These are phyloP conservation scores for Aratinga solstitialis DNA, from an alignment of 2,797 vertebrate genomes.

Conservation along the genomic window DNA sequence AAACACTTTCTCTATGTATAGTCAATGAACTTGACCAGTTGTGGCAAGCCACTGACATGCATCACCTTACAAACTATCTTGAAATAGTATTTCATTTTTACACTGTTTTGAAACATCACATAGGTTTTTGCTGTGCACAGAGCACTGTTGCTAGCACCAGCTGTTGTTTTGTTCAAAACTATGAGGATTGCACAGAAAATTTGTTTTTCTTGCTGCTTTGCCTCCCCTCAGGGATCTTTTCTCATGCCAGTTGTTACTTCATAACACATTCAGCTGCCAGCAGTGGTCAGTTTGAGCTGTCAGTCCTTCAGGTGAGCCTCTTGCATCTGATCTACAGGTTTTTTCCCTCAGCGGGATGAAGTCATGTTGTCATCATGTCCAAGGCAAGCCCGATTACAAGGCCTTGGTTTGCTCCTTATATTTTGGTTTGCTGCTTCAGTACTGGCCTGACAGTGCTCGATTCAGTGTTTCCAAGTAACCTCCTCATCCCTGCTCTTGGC, in stretches of 20 bases:
- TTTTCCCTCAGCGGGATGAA: background rate
- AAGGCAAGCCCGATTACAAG: background rate
- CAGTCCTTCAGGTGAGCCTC: conserved; percentile 22
- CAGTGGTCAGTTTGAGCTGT: background rate
- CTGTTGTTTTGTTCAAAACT: background rate
- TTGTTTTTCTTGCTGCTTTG: background rate
- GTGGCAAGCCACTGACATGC: background rate
- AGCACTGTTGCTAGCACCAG: background rate
- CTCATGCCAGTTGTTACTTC: conserved; percentile 1
- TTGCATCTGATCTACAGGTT: background rate
- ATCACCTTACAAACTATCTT: background rate
- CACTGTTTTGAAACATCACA: background rate
- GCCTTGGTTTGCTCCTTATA: conserved; percentile 2
- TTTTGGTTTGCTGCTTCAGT: background rate
- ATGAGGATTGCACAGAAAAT: background rate
- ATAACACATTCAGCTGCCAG: background rate
- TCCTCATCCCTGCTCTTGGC: background rate
- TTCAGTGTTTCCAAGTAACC: background rate
- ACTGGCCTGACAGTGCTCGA: background rate
- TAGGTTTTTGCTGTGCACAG: background rate
- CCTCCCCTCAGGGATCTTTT: background rate
- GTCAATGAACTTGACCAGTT: background rate
- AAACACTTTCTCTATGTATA: fast-evolving
- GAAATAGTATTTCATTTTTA: background rate
- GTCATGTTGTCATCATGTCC: background rate